Base-by-base conservation (phyloP, 2,888 invertebrate species). In the Globia sparganii region DNA sequence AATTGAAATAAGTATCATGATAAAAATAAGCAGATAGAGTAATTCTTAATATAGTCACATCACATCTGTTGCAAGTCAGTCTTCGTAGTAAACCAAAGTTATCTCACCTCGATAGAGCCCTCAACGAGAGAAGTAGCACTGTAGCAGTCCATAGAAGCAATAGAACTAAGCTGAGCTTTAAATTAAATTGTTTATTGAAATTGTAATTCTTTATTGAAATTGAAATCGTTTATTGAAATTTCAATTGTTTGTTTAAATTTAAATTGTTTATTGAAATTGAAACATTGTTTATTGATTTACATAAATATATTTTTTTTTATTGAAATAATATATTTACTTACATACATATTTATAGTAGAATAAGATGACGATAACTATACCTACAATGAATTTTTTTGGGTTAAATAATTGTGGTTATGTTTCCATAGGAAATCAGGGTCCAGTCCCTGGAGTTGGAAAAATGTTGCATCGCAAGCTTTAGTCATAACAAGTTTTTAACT, bases 81-180 rank as follows among this genome's bases (percentile, higher is more conserved):
- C 0, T 34, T 53, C n/a, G 18, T 28, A 56, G 18, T 77, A 53
- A 56, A n/a, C 28, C 46, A 28, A 78, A 37, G 8, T 25, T 78
- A 37, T 18, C 75, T 18, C 18, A 64, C 11, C 43, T 8, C 18
- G 43, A 34, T 18, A 34, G 56, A 8, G 43, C 18, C 5, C 13
- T 28, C 18, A 77, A 64, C 64, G 28, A 18, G 34, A 28, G 28
- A 64, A 76, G 21, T 75, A 75, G 53, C 37, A 6, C 11, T 76
- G n/a, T 31, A 49, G 46, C 49, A 25, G 21, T 49, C 31, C 31
- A 8, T 31, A 15, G 31, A 62, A 64, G 21, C 31, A 34, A 53
- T 40, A 31, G 25, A 61, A 59, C 15, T n/a, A 25, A 25, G 53
- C 28, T 64, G n/a, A 53, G 49, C 9, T 49, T 43, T 15, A 43